These are phyloP conservation scores for Cynopterus brachyotis DNA, from an alignment of 2,113 vertebrate species.

Conservation along the genomic window DNA sequence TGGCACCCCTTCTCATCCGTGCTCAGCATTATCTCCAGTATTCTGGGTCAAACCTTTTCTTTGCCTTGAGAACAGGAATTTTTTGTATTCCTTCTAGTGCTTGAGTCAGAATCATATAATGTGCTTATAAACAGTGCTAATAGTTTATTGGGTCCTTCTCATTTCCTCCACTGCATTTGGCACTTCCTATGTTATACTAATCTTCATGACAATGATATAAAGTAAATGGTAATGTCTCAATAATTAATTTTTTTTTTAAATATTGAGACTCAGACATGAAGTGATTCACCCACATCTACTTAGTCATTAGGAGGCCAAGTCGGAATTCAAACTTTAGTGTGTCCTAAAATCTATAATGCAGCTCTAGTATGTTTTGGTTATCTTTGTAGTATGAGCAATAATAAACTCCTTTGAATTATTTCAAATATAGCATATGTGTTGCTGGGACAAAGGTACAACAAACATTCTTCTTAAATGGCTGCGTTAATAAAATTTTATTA, in stretches of 20 bases:
- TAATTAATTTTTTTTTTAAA: neutral
- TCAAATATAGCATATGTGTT: neutral
- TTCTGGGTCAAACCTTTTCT: neutral
- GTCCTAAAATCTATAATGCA: neutral
- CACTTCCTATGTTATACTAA: neutral
- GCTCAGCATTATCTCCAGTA: neutral
- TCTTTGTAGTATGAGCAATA: neutral
- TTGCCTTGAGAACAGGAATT: neutral
- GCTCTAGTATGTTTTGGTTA: neutral
- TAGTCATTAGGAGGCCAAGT: neutral
- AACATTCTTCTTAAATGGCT: conserved; percentile 21
- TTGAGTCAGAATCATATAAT: neutral
- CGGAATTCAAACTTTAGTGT: neutral
- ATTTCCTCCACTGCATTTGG: neutral
- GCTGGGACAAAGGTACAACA: neutral
- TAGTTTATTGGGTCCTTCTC: neutral
- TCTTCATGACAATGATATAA: neutral
- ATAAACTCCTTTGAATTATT: neutral
- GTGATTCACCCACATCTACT: neutral
- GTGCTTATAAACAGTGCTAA: neutral
- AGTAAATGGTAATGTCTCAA: neutral
- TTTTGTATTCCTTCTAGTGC: neutral
- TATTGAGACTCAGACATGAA: neutral
- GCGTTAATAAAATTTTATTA: neutral
- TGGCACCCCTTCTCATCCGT: neutral